Conservation (phyloP, 2,797 vertebrate genomes). For the Onychomys leucogaster region DNA sequence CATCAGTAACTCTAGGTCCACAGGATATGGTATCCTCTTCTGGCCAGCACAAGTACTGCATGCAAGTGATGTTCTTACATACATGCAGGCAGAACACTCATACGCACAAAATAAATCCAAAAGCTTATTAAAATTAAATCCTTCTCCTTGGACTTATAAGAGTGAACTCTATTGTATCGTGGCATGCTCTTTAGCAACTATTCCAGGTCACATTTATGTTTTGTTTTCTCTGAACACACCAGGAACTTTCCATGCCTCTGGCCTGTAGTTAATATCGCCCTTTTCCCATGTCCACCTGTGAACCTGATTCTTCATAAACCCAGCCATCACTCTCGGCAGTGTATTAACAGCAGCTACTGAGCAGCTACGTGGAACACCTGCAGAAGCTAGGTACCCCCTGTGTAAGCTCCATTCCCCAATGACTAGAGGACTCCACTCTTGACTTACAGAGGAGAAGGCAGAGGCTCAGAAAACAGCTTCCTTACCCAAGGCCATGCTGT, state of each 20-base stretch:
- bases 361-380: neutral
- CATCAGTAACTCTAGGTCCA: too few species aligned
- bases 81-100: neutral
- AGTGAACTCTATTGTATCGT: neutral
- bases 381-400: too few species aligned
- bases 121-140: neutral
- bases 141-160: neutral
- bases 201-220: neutral
- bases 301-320: neutral
- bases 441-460: neutral
- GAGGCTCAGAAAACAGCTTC: neutral
- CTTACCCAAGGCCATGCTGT: neutral
- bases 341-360: fast-evolving
- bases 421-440: neutral
- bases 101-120: neutral
- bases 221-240: neutral
- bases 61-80: too few species aligned
- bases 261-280: neutral
- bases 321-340: neutral
- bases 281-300: neutral
- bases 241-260: neutral
- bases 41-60: neutral
- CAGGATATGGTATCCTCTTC: neutral
- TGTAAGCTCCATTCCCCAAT: neutral
- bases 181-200: neutral